Evolutionary conservation across 2,113 vertebrate genomes (phyloP).

Genomic region (Raja brachyura): DNA sequence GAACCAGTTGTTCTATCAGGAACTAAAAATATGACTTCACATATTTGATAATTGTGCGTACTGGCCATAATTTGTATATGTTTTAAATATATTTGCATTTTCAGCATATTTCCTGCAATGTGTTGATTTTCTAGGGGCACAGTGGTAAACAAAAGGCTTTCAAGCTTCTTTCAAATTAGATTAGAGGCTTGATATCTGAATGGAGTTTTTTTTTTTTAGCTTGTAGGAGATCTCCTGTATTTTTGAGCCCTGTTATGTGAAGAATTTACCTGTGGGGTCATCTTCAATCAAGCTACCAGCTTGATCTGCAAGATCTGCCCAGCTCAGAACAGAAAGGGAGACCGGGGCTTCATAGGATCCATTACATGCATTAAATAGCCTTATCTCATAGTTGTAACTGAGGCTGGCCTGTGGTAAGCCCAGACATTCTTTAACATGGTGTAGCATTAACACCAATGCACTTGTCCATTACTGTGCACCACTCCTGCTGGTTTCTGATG

Average conservation of each 20-base stretch:
- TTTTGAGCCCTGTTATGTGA: background rate
- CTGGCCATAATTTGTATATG: background rate
- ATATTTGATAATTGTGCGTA: background rate
- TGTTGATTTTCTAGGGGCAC: background rate
- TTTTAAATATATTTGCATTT: background rate
- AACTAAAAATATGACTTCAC: background rate
- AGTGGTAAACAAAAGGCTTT: background rate
- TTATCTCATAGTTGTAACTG: background rate
- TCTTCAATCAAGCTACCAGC: background rate
- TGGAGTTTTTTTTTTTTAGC: too few relatives aligned
- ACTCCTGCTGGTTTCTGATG: background rate
- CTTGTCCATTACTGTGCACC: background rate
- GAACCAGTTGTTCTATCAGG: background rate
- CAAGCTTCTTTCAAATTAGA: background rate
- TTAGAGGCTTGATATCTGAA: background rate
- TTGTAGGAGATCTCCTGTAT: background rate
- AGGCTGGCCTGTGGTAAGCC: background rate
- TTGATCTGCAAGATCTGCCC: background rate
- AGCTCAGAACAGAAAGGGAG: background rate
- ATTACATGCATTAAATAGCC: background rate
- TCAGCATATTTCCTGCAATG: background rate
- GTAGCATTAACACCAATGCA: background rate
- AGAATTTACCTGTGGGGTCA: background rate
- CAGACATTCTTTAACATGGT: background rate
- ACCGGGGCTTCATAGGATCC: background rate